Percentiles rank a stretch among this genome's conserved stretches.
Evolutionary conservation across 2,888 invertebrate species (phyloP).

Genomic region (Caradrina kadenii): DNA sequence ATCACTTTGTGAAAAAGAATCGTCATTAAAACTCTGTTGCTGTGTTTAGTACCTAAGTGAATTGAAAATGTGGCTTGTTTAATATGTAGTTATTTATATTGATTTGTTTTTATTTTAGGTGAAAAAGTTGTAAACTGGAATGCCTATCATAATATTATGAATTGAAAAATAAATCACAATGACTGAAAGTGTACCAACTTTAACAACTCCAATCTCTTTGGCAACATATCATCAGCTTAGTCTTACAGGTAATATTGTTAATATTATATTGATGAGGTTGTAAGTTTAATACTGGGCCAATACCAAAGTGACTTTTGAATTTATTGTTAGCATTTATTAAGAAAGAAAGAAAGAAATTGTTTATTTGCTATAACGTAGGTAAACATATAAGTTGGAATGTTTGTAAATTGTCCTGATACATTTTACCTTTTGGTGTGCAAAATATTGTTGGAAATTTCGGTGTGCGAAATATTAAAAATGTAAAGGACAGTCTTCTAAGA

Average conservation of each 20-base stretch:
- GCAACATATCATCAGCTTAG: slow-evolving; percentile 88
- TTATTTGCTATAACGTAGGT: too few species aligned
- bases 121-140: slow-evolving; percentile 47
- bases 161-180: slow-evolving; percentile 76
- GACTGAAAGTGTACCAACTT: slow-evolving; percentile 83
- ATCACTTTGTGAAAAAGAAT: not conserved
- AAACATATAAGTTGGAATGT: too few species aligned
- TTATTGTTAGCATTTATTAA: too few species aligned
- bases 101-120: slow-evolving; percentile 45
- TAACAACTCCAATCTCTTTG: slow-evolving; percentile 85
- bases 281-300: not conserved
- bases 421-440: too few species aligned
- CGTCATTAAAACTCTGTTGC: slow-evolving; percentile 1
- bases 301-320: too few species aligned
- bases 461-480: too few species aligned
- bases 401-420: too few species aligned
- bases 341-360: too few species aligned
- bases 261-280: not conserved
- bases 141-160: slow-evolving; percentile 72
- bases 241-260: slow-evolving; percentile 79
- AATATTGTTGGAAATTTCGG: too few species aligned
- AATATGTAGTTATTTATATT: not conserved
- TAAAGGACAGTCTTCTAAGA: too few species aligned
- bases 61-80: not conserved
- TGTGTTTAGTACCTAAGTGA: slow-evolving; percentile 1